Evolutionary conservation across 1,140 invertebrate genomes (phyloP), one percentile per base, ranked within the genome.

Genomic region (Bombus fervidus): DNA sequence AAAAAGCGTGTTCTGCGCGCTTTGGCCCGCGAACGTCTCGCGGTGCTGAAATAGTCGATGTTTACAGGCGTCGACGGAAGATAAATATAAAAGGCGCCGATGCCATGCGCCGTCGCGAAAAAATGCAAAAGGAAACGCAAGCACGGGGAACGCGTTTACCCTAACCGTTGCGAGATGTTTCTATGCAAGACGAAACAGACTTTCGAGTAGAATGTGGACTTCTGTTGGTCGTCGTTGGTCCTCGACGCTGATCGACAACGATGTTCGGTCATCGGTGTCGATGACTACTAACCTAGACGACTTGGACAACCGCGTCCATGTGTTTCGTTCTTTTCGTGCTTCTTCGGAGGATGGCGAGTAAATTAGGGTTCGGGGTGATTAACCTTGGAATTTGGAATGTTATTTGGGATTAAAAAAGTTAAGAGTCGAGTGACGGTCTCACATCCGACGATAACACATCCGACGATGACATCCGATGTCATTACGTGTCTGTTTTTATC

Each of bases 41-140:
- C 62, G 41, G 12, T 25, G 53, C 69, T 85, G 77, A 85, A 85
- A 85, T 81, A 85, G 78, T 80, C 69, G 69, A 53, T 66, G 83
- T 73, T 74, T 74, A 81, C 69, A 74, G 71, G 69, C 78, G 78
- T 85, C 77, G 57, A 66, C 57, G 69, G 41, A 74, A 81, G 83
- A 81, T 85, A 85, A 83, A 83, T 83, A 86, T 87, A 83, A 77
- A 85, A 86, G 74, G 68, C 62, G 81, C 64, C 43, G 74, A 47
- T 83, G 75, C 68, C 74, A 41, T 53, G 53, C 71, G 28, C 8
- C 59, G 37, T 31, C n/a, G 66, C 22, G 15, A 59, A 76, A 75
- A 86, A 71, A 81, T 69, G 71, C 41, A 79, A 77, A 87, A 86
- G 31, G 37, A 68, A 62, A 74, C 25, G 34, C 6, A 53, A 22